phyloP scores from a whole-genome alignment of 2,888 invertebrate species.

The Drosophila birchii region DNA sequence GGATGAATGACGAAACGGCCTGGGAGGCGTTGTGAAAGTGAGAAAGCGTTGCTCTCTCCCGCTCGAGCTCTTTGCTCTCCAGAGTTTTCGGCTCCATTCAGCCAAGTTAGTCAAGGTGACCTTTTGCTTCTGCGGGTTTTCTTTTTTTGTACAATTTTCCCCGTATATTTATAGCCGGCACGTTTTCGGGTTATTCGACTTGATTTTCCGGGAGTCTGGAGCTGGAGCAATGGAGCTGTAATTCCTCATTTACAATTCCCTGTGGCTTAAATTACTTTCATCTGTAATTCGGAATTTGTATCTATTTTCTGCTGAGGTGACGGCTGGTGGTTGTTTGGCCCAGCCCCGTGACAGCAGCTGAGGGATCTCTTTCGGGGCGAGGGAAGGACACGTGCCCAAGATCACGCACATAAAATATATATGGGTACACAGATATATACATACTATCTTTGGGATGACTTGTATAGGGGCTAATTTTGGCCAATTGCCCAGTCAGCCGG shows the following conservation, averaged over 20 bases:
- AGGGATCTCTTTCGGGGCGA: conserved; percentile 10
- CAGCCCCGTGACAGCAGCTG: conserved; percentile 50
- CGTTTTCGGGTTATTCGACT: conserved; percentile 32
- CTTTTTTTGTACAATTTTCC: conserved; percentile 2
- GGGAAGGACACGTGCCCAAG: conserved; percentile 60
- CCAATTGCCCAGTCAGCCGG: conserved; percentile 47
- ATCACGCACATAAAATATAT: conserved; percentile 44
- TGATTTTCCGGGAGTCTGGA: conserved; percentile 30
- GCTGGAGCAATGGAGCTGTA: not conserved
- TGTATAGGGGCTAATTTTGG: conserved; percentile 39
- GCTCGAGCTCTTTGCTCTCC: conserved; percentile 44
- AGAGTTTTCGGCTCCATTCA: conserved; percentile 55
- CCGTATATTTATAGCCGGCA: conserved; percentile 56
- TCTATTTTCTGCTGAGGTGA: conserved; percentile 1
- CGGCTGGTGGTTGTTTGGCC: conserved; percentile 27
- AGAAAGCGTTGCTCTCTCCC: conserved; percentile 38
- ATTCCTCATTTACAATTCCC: conserved; percentile 33
- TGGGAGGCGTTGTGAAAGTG: conserved; percentile 65
- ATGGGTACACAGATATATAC: not conserved
- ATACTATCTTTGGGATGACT: not conserved
- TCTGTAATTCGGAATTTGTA: conserved; percentile 34
- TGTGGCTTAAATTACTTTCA: conserved; percentile 41
- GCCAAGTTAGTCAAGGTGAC: conserved; percentile 70
- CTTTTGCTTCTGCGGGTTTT: conserved; percentile 46
- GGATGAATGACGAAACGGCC: conserved; percentile 79